Percentiles rank a stretch among this genome's conserved stretches.
phyloP scores from a whole-genome alignment of 2,113 vertebrate species.

The Lepus americanus region DNA sequence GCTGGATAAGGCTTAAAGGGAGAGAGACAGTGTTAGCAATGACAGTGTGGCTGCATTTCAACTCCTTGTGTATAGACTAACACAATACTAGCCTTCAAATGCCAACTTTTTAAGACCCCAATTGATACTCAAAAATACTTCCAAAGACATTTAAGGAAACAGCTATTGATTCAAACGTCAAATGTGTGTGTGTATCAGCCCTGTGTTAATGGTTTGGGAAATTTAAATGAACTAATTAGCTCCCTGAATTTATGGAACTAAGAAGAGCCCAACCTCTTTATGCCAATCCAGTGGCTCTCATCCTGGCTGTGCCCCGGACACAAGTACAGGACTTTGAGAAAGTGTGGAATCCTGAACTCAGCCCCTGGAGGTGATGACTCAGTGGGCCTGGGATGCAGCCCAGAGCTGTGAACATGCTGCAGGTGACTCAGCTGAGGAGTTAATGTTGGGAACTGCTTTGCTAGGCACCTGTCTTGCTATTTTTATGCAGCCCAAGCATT shows the following conservation, averaged over 20 bases:
- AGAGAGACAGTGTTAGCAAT: background rate
- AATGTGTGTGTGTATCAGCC: background rate
- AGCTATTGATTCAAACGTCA: slow-evolving; percentile 11
- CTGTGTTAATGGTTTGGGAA: slow-evolving; percentile 1
- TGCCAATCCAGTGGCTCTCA: background rate
- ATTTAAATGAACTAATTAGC: slow-evolving; percentile 38
- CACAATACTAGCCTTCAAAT: slow-evolving; percentile 45
- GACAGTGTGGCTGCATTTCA: background rate
- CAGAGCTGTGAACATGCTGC: background rate
- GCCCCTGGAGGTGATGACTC: background rate
- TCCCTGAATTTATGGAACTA: background rate
- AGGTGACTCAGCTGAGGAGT: background rate
- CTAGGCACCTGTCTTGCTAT: background rate
- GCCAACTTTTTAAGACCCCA: slow-evolving; percentile 35
- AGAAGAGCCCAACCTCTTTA: background rate
- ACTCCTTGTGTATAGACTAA: background rate
- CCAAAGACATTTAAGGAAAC: background rate
- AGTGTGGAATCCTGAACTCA: background rate
- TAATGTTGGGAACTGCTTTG: background rate
- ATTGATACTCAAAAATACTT: slow-evolving; percentile 36
- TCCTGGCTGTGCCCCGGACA: background rate
- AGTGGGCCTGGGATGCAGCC: background rate
- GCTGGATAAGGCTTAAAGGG: background rate
- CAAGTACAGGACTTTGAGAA: background rate
- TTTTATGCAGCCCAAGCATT: background rate